Base-by-base conservation (phyloP, 2,113 vertebrate genomes). In the Carollia perspicillata region DNA sequence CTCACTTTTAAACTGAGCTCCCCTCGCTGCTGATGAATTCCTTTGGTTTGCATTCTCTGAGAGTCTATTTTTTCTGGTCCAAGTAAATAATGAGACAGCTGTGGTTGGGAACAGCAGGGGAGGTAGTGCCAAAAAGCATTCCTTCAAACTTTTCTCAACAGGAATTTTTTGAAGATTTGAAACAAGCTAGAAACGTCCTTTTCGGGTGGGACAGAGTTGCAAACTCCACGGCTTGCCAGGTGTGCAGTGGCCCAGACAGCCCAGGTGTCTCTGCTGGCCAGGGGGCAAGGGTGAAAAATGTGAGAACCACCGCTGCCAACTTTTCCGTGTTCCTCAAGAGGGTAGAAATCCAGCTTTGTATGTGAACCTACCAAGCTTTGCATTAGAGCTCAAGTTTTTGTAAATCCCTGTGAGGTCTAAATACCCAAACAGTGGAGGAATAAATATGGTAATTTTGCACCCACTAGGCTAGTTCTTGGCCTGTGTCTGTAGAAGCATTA, bases 81-180 rank as follows among this genome's bases (percentile, higher is more conserved):
- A 86, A 97, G 89, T 94, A 93, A 95, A 94, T 91, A 96, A 37
- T 14, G 23, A 94, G 78, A 79, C 91, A 96, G 89, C 77, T 96
- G 60, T 97, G 96, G 92, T 86, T 95, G 78, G 60, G 92, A 89
- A 95, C 92, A 86, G 66, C 79, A 85, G 30, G n/a, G 77, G 23
- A 93, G 26, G 20, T 58, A 40, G 7, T 88, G 89, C 93, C 85
- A 94, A 90, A 95, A 84, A 51, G 63, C 83, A 97, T 95, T 94
- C 96, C 74, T 95, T 93, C 85, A 85, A 10, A 55, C 55, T 95
- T 95, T 78, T 84, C 87, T 96, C 90, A 74, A 74, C 84, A 86
- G 47, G 88, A 53, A n/a, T 55, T 78, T 75, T 89, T 72, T 44
- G 30, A 96, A 91, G 60, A 20, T 49, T 93, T 60, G 55, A 91